These are phyloP conservation scores for Halcyon chelicuti DNA, from an alignment of 2,797 vertebrate species.

Conservation along the genomic window DNA sequence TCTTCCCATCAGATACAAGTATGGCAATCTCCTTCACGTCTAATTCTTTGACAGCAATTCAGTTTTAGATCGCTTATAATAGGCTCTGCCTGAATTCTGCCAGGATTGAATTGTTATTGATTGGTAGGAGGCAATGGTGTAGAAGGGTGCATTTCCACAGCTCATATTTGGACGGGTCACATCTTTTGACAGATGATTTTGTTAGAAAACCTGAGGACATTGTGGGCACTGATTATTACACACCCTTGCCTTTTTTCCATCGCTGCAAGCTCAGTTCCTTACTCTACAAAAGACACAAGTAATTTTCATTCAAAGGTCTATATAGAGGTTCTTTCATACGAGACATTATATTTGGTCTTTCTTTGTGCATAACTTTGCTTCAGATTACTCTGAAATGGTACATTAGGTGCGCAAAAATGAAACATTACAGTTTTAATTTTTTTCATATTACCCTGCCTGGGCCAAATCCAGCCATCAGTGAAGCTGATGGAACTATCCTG, in stretches of 20 bases:
- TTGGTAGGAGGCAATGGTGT: conserved; percentile 46
- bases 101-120: conserved; percentile 59
- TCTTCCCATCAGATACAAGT: conserved; percentile 33
- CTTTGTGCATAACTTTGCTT: background rate
- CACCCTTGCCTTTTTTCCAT: conserved; percentile 22
- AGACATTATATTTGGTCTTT: background rate
- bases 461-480: background rate
- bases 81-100: conserved; percentile 54
- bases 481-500: background rate
- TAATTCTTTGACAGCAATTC: conserved; percentile 62
- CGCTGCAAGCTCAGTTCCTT: conserved; percentile 35
- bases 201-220: conserved; percentile 46
- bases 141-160: conserved; percentile 53
- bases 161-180: conserved; percentile 41
- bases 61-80: conserved; percentile 33
- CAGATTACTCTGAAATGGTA: background rate
- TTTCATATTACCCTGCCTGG: background rate
- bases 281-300: background rate
- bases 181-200: conserved; percentile 63
- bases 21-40: background rate
- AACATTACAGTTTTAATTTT: background rate
- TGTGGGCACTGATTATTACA: conserved; percentile 49
- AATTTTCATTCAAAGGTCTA: background rate
- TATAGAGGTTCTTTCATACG: background rate
- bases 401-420: background rate